Evolutionary conservation across 2,888 invertebrate species (phyloP).

Genomic region (Athalia rosae): DNA sequence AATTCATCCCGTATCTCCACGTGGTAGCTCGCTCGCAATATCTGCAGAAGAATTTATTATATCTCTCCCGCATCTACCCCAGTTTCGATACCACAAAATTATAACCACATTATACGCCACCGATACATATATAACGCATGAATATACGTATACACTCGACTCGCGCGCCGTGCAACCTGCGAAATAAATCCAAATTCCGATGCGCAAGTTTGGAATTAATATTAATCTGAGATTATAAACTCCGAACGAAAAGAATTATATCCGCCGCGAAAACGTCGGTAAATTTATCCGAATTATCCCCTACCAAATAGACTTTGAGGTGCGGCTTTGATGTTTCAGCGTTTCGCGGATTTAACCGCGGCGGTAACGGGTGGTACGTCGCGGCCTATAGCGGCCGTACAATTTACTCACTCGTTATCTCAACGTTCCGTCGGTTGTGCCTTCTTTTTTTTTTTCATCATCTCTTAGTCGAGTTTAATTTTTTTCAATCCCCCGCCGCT

Average conservation of each 20-base stretch:
- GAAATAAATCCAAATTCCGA: background rate
- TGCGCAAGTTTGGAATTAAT: too few relatives aligned
- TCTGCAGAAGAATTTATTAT: conserved; percentile 36
- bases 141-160: background rate
- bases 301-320: too few relatives aligned
- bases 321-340: background rate
- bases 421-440: background rate
- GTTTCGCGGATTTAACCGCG: conserved; percentile 4
- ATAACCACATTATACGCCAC: conserved; percentile 25
- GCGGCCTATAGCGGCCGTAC: background rate
- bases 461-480: background rate
- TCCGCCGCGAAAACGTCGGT: too few relatives aligned
- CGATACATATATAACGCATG: background rate
- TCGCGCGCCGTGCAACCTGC: background rate
- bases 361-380: too few relatives aligned
- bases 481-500: background rate
- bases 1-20: conserved; percentile 40
- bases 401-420: conserved; percentile 21
- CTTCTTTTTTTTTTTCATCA: background rate
- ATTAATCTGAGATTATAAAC: too few relatives aligned
- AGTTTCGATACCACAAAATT: conserved; percentile 37
- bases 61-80: conserved; percentile 13
- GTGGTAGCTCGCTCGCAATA: conserved; percentile 20
- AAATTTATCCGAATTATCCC: too few relatives aligned
- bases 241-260: too few relatives aligned